Conservation (phyloP, 2,888 invertebrate genomes). For the Protodeltote pygarga region DNA sequence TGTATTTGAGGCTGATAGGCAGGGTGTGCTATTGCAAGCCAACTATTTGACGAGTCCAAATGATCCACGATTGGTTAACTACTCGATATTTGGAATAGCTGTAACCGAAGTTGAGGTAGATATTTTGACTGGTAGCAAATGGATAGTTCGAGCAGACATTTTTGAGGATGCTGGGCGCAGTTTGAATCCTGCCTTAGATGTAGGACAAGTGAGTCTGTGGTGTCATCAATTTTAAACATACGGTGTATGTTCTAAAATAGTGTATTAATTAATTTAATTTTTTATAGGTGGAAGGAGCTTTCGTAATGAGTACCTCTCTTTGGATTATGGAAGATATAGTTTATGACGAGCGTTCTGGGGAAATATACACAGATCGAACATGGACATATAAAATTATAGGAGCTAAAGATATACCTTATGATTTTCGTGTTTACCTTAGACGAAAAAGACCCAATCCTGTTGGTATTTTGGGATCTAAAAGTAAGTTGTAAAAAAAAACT, state of each 20-base stretch:
- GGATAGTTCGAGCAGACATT: slow-evolving; percentile 61
- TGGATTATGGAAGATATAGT: slow-evolving; percentile 59
- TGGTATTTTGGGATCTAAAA: slow-evolving; percentile 66
- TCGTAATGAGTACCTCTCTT: slow-evolving; percentile 69
- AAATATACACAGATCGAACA: slow-evolving; percentile 59
- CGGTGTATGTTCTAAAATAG: slow-evolving; percentile 9
- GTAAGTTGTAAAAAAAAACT: too few relatives aligned
- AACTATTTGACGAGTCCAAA: slow-evolving; percentile 57
- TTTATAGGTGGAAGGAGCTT: slow-evolving; percentile 88
- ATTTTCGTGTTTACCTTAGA: slow-evolving; percentile 60
- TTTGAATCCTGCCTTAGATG: slow-evolving; percentile 89
- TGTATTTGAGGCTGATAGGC: slow-evolving; percentile 55
- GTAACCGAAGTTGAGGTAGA: slow-evolving; percentile 61
- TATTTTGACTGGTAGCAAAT: slow-evolving; percentile 60
- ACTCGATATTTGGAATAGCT: slow-evolving; percentile 59
- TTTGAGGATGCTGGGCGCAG: slow-evolving; percentile 88
- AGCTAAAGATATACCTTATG: slow-evolving; percentile 63
- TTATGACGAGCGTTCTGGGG: slow-evolving; percentile 54
- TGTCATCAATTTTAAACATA: background rate
- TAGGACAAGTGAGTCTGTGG: slow-evolving; percentile 87
- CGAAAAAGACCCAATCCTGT: slow-evolving; percentile 57
- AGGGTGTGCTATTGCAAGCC: slow-evolving; percentile 60
- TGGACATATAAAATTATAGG: slow-evolving; percentile 66
- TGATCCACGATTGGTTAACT: slow-evolving; percentile 57
- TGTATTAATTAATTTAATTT: slow-evolving; percentile 2